Conservation (phyloP, 2,888 invertebrate genomes). For the Ypsolopha scabrella region DNA sequence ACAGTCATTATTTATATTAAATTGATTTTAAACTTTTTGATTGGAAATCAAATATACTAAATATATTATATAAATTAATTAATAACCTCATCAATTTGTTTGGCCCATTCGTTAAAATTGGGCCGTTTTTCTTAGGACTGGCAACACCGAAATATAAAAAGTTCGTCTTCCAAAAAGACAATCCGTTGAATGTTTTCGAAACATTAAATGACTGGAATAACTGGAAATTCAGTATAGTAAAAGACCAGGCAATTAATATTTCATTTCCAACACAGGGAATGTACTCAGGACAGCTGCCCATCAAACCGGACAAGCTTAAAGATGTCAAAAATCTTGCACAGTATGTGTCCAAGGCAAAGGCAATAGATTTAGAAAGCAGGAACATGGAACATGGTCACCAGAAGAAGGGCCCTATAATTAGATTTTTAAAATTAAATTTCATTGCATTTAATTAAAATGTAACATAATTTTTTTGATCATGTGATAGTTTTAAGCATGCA, state of each 20-base stretch:
- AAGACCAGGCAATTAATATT: constrained; percentile 2
- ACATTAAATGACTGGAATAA: too few relatives aligned
- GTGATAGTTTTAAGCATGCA: too few relatives aligned
- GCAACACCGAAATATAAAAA: neutral
- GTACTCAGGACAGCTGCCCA: constrained; percentile 3
- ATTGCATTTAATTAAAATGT: neutral
- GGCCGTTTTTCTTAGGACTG: neutral
- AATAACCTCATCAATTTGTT: too few relatives aligned
- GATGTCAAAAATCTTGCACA: too few relatives aligned
- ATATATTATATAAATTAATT: too few relatives aligned
- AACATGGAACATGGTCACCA: constrained; percentile 1
- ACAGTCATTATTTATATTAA: too few relatives aligned
- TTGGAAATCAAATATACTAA: too few relatives aligned
- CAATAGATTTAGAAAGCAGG: neutral
- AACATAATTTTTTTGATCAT: neutral
- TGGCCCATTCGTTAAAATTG: too few relatives aligned
- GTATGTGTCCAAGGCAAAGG: neutral
- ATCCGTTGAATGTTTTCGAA: constrained; percentile 4
- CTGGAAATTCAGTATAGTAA: constrained; percentile 1
- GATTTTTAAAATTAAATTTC: neutral
- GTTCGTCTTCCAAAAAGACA: too few relatives aligned
- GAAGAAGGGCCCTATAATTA: neutral
- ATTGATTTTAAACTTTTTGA: too few relatives aligned
- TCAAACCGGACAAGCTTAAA: neutral
- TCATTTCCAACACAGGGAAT: constrained; percentile 1